Evolutionary conservation across 2,797 vertebrate species (phyloP).

Genomic region (Neosilurus hyrtlii): DNA sequence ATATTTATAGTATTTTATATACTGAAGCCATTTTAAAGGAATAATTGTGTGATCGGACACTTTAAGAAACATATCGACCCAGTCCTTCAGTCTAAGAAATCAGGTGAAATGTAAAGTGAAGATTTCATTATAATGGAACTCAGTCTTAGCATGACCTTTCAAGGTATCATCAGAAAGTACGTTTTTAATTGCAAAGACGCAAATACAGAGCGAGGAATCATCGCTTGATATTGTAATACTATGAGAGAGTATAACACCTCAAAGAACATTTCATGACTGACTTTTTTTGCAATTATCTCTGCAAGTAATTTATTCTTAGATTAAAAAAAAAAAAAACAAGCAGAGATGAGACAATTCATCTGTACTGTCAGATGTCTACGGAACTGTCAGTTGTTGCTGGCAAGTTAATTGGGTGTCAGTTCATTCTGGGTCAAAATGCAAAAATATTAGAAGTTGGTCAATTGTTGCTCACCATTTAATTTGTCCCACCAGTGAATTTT

Average conservation of each 20-base stretch:
- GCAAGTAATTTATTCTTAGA: neutral
- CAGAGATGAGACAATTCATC: neutral
- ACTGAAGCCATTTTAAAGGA: constrained; percentile 14
- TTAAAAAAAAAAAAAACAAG: neutral
- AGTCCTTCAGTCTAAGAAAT: neutral
- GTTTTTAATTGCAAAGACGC: neutral
- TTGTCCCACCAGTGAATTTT: neutral
- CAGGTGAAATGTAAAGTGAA: neutral
- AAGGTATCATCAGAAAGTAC: neutral
- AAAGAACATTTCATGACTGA: neutral
- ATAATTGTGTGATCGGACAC: constrained; percentile 9
- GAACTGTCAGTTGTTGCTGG: neutral
- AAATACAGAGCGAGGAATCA: neutral
- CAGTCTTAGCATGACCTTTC: neutral
- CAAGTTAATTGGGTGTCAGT: neutral
- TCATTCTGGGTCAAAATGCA: neutral
- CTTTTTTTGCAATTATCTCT: neutral
- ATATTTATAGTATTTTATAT: neutral
- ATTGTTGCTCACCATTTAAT: neutral
- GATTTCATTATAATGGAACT: neutral
- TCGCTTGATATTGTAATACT: neutral
- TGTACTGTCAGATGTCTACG: neutral
- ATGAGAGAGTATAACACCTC: neutral
- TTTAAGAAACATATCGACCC: neutral
- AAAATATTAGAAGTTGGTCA: neutral